Evolutionary conservation across 2,797 vertebrate species (phyloP).

Genomic region (Garrulus glandarius): DNA sequence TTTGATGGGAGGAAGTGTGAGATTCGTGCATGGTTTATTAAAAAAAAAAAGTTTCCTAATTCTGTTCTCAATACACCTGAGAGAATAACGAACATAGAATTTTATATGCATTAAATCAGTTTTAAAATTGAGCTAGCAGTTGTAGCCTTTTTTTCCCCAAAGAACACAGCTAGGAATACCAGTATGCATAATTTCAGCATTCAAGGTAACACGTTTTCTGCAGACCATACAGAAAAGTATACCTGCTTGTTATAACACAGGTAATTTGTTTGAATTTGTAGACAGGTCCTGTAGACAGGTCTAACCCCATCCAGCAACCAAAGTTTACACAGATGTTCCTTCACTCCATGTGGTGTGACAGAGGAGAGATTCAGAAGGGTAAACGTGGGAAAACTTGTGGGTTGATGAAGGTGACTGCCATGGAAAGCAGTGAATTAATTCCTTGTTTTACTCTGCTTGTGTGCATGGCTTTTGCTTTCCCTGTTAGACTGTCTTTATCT

Average conservation of each 20-base stretch:
- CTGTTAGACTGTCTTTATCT: neutral
- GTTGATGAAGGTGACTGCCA: neutral
- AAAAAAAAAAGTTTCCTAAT: neutral
- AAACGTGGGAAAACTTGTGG: neutral
- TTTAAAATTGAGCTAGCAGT: neutral
- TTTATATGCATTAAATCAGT: neutral
- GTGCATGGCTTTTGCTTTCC: neutral
- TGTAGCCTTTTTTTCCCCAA: neutral
- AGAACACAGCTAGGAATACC: neutral
- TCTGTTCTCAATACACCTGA: neutral
- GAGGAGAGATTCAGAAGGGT: neutral
- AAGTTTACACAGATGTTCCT: neutral
- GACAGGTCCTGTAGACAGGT: neutral
- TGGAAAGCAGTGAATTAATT: neutral
- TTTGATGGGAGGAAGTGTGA: neutral
- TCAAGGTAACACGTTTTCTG: neutral
- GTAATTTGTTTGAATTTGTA: neutral
- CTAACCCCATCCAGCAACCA: neutral
- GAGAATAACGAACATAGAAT: neutral
- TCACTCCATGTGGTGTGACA: fast-evolving
- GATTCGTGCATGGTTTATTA: neutral
- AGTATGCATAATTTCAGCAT: neutral
- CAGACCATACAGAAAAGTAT: neutral
- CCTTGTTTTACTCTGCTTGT: neutral
- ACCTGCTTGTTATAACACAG: neutral